Evolutionary conservation across 2,888 invertebrate species (phyloP).

Genomic region (Ligdia adustata): DNA sequence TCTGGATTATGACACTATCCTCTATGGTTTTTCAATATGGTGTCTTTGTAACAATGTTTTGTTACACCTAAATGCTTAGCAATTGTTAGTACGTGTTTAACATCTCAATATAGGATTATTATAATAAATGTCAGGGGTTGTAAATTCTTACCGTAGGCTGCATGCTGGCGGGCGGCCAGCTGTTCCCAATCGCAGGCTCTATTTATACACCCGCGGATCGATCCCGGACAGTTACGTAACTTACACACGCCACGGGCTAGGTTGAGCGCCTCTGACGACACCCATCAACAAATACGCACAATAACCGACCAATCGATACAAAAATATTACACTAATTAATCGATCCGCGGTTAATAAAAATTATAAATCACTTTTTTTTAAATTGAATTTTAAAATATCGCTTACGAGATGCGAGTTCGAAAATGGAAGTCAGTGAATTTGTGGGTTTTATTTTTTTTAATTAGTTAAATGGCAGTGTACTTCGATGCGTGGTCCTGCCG

Average conservation of each 20-base stretch:
- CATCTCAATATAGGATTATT: neutral
- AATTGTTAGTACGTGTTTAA: no score
- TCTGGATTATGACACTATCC: no score
- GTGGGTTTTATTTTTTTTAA: slow-evolving; percentile 43
- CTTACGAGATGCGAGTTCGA: slow-evolving; percentile 22
- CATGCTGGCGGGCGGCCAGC: slow-evolving; percentile 77
- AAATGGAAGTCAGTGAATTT: slow-evolving; percentile 62
- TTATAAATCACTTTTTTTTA: slow-evolving; percentile 9
- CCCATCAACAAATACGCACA: slow-evolving; percentile 60
- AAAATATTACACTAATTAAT: slow-evolving; percentile 26
- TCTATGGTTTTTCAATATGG: no score
- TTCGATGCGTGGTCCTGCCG: slow-evolving; percentile 32
- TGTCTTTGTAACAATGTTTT: no score
- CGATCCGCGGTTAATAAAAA: slow-evolving; percentile 3
- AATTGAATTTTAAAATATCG: slow-evolving; percentile 7
- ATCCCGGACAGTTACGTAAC: slow-evolving; percentile 80
- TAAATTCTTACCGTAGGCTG: slow-evolving; percentile 72
- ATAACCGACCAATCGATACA: slow-evolving; percentile 41
- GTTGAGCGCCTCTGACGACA: slow-evolving; percentile 63
- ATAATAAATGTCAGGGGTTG: neutral
- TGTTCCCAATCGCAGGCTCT: slow-evolving; percentile 72
- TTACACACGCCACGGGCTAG: slow-evolving; percentile 61
- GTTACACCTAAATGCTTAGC: no score
- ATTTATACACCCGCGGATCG: slow-evolving; percentile 80
- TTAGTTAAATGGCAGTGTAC: slow-evolving; percentile 54